Evolutionary conservation across 2,797 vertebrate genomes (phyloP), one percentile per base, ranked within the genome.

Genomic region (Semaprochilodus insignis): DNA sequence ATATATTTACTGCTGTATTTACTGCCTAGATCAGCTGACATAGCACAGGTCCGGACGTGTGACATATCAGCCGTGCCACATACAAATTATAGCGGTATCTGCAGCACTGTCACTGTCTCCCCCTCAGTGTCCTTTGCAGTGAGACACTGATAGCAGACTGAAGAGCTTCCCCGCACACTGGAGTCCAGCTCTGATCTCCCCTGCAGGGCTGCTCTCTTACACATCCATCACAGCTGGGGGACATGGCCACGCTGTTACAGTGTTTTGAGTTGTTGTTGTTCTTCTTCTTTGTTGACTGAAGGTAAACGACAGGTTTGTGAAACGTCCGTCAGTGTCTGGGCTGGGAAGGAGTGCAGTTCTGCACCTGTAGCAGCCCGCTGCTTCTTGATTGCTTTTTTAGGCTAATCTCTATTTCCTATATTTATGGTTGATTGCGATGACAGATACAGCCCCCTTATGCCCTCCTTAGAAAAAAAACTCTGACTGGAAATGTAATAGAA

Each of bases 171-270:
- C 14, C 25, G 63, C 63, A 66, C 63, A 11, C 63, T 8, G 63
- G 72, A 71, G 44, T 77, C 74, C 67, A 63, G 73, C 80, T 84
- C 57, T 76, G 77, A 76, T 85, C 80, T 82, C 16, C 76, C 73
- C 80, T 77, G 80, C 76, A 78, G 63, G 81, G 63, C 70, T 34
- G 66, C 83, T 85, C 74, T 77, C 57, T 81, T 55, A 77, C 73
- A 74, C 52, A 57, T 74, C 72, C 70, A 78, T 78, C 70, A 67
- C 62, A 57, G 70, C 70, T 67, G 81, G 51, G 74, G 71, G 59
- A 65, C 25, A 66, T 66, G 69, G 34, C 34, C 11, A 57, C 6
- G 16, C 23, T 48, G 60, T 55, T 48, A 65, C 57, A 72, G 63
- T 77, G 36, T 63, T 60, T 51, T 0, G 65, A 6, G 54, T 51